Evolutionary conservation across 2,113 vertebrate species (phyloP), one percentile per base, ranked within the genome.

Genomic region (Carollia perspicillata): DNA sequence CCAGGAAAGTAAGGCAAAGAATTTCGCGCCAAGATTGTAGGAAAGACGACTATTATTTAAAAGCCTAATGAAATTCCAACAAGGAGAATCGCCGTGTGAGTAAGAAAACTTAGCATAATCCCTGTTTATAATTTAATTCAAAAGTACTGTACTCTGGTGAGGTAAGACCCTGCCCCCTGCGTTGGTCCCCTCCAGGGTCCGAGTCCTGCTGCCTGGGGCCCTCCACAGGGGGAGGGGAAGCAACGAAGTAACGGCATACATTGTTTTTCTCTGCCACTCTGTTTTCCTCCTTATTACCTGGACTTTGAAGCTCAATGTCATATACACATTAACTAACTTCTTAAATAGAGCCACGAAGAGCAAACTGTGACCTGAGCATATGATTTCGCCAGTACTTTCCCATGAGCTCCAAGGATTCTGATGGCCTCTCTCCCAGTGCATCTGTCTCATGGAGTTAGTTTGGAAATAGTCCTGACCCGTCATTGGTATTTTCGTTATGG

Each of bases 311-410:
- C 92, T 72, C 77, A 83, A 33, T 65, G 77, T 90, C 84, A 53
- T 28, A 11, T 95, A 97, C 97, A 97, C 95, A 97, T 95, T 97
- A 97, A 97, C 96, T 90, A 75, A 51, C 92, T 95, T 95, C 92
- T 96, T 96, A 93, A 91, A 97, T 93, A 96, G 94, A 92, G 74
- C 75, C 68, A 51, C 93, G 84, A 90, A 85, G 55, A 93, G 77
- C 72, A 92, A 77, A 92, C 80, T 77, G 63, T 93, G 69, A 87
- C 35, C 87, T 16, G 58, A 95, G 71, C 75, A 10, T n/a, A 51
- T 60, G 85, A 77, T 75, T 72, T 47, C 28, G 14, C 63, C 17
- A 72, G 51, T 49, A 74, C 80, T 96, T 69, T 80, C 89, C 93
- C 92, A 74, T 4, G 30, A 77, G 58, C 3, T 77, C 26, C 16